These are phyloP conservation scores for Mycteria americana DNA, from an alignment of 2,797 vertebrate species.

Conservation along the genomic window DNA sequence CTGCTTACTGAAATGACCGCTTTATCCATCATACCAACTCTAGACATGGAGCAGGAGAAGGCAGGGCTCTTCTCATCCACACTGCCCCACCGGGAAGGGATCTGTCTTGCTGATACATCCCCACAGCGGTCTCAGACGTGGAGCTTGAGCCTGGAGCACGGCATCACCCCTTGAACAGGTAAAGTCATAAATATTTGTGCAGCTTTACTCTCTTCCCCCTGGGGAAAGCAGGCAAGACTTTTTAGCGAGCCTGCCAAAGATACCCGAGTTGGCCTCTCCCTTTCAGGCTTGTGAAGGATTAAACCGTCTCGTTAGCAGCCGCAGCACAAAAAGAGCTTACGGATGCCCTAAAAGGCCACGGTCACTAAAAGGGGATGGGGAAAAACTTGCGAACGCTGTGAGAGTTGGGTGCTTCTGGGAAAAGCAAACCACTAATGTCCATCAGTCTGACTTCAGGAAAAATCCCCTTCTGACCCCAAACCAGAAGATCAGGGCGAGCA, in stretches of 20 bases:
- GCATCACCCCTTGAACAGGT: neutral
- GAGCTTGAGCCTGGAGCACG: neutral
- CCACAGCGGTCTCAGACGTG: accelerated
- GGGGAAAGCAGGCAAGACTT: neutral
- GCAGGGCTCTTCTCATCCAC: neutral
- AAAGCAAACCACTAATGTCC: neutral
- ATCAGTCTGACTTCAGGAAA: neutral
- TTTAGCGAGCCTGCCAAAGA: neutral
- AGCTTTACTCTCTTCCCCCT: neutral
- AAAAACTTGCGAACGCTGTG: neutral
- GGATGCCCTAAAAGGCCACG: neutral
- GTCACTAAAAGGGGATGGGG: neutral
- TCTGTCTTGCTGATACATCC: neutral
- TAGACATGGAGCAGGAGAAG: neutral
- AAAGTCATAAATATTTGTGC: neutral
- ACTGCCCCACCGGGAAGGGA: neutral
- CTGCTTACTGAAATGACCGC: neutral
- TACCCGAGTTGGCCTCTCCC: neutral
- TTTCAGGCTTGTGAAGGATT: neutral
- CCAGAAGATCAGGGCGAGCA: neutral
- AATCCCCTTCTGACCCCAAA: neutral
- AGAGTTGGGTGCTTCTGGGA: neutral
- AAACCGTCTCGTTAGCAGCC: neutral
- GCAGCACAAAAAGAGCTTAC: neutral
- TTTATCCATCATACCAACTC: neutral